phyloP scores from a whole-genome alignment of 2,113 vertebrate genomes.

The Pristiophorus japonicus region DNA sequence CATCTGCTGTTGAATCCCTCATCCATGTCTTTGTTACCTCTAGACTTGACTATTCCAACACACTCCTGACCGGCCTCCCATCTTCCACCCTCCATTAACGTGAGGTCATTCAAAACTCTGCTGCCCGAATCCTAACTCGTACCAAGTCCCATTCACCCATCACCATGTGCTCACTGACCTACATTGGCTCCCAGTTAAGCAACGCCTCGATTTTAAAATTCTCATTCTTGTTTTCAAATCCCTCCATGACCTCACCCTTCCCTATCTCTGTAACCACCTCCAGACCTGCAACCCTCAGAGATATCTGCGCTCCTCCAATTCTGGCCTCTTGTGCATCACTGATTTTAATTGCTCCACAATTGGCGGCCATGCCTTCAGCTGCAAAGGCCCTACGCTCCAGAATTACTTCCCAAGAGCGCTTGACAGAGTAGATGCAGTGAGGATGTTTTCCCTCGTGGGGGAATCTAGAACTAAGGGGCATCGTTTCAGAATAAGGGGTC shows the following conservation, averaged over 20 bases:
- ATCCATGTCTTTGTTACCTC: too few species aligned
- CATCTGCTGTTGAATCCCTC: background rate
- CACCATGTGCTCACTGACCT: background rate
- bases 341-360: too few species aligned
- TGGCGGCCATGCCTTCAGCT: background rate
- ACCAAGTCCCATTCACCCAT: background rate
- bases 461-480: too few species aligned
- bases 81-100: background rate
- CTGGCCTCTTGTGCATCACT: too few species aligned
- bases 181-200: background rate
- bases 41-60: background rate
- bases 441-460: too few species aligned
- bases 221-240: too few species aligned
- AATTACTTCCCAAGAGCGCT: too few species aligned
- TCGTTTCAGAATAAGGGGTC: too few species aligned
- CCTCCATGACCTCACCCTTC: background rate
- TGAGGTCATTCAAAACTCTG: background rate
- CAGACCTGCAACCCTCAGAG: background rate
- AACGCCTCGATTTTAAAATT: background rate
- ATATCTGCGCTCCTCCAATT: background rate
- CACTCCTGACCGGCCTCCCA: too few species aligned
- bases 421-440: too few species aligned
- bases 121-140: background rate
- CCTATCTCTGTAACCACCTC: background rate
- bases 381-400: background rate